Evolutionary conservation across 64 coral and sea anemone genomes (phyloP).

Genomic region (Stichodactyla mertensii): DNA sequence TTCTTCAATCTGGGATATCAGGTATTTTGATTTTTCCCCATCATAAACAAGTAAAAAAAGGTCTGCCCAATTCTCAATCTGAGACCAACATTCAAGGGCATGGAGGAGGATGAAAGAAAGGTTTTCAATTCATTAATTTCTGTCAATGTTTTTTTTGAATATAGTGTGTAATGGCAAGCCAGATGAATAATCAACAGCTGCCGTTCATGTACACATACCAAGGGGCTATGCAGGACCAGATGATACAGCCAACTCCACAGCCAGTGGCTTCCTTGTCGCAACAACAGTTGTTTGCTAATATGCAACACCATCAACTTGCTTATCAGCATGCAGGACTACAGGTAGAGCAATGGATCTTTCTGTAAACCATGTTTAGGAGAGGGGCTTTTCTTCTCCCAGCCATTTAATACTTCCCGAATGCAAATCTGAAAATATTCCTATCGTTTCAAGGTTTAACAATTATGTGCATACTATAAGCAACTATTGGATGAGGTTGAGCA

Average conservation of each 20-base stretch:
- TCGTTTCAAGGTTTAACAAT: too few relatives aligned
- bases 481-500: too few relatives aligned
- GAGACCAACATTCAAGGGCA: too few relatives aligned
- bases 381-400: too few relatives aligned
- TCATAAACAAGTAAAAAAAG: too few relatives aligned
- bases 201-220: background rate
- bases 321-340: background rate
- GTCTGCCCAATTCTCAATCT: too few relatives aligned
- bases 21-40: background rate
- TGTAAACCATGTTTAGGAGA: background rate
- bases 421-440: background rate
- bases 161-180: background rate
- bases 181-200: background rate
- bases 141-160: background rate
- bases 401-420: background rate
- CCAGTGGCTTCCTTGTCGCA: background rate
- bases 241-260: constrained; percentile 8
- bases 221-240: constrained; percentile 6
- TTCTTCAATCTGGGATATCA: constrained; percentile 56
- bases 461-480: too few relatives aligned
- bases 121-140: too few relatives aligned
- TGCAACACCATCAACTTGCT: constrained; percentile 4
- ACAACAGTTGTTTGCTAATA: background rate
- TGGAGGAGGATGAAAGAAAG: too few relatives aligned
- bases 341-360: background rate